These are phyloP conservation scores for Cheilosia vulpina DNA, from an alignment of 2,888 invertebrate species.

Conservation along the genomic window DNA sequence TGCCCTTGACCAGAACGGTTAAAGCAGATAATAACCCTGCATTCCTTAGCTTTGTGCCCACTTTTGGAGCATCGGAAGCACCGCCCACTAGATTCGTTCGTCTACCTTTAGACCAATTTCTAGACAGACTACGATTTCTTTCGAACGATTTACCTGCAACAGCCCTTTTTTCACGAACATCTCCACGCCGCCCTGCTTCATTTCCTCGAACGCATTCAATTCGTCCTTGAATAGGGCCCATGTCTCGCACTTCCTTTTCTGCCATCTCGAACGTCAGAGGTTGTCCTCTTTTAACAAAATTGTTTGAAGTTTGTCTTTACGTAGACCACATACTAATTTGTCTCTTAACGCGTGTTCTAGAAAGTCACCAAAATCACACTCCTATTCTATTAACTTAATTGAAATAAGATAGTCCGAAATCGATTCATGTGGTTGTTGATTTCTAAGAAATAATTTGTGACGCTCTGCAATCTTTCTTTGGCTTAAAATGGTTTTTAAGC, in stretches of 20 bases:
- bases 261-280: too few species aligned
- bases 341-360: background rate
- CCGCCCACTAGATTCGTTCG: background rate
- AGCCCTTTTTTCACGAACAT: background rate
- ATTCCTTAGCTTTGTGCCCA: background rate
- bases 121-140: background rate
- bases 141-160: too few species aligned
- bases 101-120: conserved; percentile 9
- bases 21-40: too few species aligned
- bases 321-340: conserved; percentile 16
- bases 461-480: conserved; percentile 18
- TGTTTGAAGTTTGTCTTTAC: conserved; percentile 2
- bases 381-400: conserved; percentile 19
- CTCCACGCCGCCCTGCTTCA: background rate
- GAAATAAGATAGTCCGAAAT: conserved; percentile 16
- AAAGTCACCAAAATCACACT: conserved; percentile 31
- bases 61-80: conserved; percentile 26
- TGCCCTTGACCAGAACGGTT: conserved; percentile 1
- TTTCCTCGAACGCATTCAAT: background rate
- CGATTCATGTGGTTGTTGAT: conserved; percentile 17
- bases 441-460: conserved; percentile 1
- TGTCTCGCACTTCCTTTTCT: background rate
- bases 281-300: conserved; percentile 30
- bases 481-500: conserved; percentile 16
- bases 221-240: background rate